Conservation (phyloP, 2,113 vertebrate species). For the Podilymbus podiceps region DNA sequence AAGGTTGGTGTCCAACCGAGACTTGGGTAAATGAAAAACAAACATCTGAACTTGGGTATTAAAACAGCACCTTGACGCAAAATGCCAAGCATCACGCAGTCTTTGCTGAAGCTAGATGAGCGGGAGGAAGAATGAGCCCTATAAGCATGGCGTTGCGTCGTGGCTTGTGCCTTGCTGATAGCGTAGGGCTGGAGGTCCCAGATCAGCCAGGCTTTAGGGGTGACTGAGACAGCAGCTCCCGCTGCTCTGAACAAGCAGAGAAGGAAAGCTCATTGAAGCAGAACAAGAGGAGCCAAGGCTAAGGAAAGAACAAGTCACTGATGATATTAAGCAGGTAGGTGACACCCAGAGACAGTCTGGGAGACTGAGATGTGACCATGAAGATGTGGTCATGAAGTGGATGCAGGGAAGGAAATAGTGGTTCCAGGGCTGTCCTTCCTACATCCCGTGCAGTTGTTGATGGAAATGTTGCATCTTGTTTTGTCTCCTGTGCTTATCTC, state of each 20-base stretch:
- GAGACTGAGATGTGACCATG: background rate
- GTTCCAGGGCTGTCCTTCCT: background rate
- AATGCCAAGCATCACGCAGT: background rate
- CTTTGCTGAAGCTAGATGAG: background rate
- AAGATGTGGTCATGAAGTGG: background rate
- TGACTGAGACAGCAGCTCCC: background rate
- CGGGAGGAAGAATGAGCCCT: background rate
- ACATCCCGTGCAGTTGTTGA: fast-evolving
- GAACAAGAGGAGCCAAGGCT: background rate
- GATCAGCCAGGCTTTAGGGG: background rate
- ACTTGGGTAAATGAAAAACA: background rate
- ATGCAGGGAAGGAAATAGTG: background rate
- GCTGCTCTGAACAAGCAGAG: background rate
- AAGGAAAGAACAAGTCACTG: background rate
- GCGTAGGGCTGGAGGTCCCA: background rate
- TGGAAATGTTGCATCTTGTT: background rate
- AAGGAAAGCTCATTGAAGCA: background rate
- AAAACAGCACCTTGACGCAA: background rate
- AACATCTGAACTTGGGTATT: background rate
- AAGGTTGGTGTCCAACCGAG: fast-evolving
- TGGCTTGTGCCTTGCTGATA: fast-evolving
- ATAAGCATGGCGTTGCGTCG: background rate
- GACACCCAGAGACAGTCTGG: background rate
- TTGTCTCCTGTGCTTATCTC: background rate
- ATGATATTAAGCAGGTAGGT: background rate